Base-by-base conservation (phyloP, 2,113 vertebrate species). In the Meles meles region DNA sequence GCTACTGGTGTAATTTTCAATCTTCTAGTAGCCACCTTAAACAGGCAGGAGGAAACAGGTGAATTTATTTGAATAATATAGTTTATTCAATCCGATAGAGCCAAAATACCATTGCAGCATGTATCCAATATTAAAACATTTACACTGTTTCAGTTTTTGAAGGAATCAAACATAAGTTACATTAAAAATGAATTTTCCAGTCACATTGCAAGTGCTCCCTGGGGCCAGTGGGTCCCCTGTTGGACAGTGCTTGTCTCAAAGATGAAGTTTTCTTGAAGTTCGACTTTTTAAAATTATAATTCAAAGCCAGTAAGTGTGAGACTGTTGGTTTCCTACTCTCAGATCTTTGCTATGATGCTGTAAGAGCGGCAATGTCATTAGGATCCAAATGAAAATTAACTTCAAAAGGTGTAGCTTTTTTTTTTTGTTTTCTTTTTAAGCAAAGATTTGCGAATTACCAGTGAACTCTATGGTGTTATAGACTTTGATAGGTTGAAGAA, bases 301-400 rank as follows among this genome's bases (percentile, higher is more conserved):
- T 81, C 85, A 65, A 93, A 86, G 71, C 13, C 42, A 69, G 18
- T n/a, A 63, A 49, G 18, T 39, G 13, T 93, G 81, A 85, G 23
- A 31, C 61, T 61, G 5, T 85, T 83, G 29, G 44, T 83, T 57
- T 92, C 72, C 79, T n/a, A 65, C 37, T 49, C 5, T 79, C 39
- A 83, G 11, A 31, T 81, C 67, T 93, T 71, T 82, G 21, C 20
- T 57, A 4, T 13, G 83, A 25, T 97, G 20, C 94, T 65, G 0
- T 34, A 57, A 79, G 31, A 90, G 42, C 29, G 52, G 1, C 25
- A 77, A 5, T 84, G 14, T 61, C 88, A 42, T 71, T n/a, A 89
- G 90, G 84, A 96, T 34, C 63, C 39, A 92, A 86, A 89, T 49
- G 49, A 94, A 96, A 95, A 57, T 49, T 84, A 61, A 96, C 74